Base-by-base conservation (phyloP, 2,888 invertebrate species). In the Pachydiplax longipennis region DNA sequence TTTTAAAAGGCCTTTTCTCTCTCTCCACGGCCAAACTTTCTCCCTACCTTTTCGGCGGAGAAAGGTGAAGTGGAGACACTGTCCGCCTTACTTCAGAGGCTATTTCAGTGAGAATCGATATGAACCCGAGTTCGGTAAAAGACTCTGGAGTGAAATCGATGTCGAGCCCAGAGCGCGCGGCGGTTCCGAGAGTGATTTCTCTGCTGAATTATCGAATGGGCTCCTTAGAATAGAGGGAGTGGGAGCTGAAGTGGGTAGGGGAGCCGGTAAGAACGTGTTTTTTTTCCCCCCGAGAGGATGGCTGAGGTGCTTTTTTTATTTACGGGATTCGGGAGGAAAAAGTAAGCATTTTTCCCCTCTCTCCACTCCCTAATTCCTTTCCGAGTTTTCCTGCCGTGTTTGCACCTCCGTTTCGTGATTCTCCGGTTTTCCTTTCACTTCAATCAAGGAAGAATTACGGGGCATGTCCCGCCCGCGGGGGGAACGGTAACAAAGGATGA, bases 171-270 rank as follows among this genome's bases (percentile, higher is more conserved):
- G 58, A 25, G 82, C 48, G 44, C 82, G 83, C 40, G 82, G 58
- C 35, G 35, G 58, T 58, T 44, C 53, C 8, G 83, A 87, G 87
- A 65, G 87, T 65, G 87, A 87, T 87, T 87, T 87, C 87, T 58
- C 87, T 65, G 35, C 87, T 87, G 87, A 87, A 87, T 87, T 65
- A 87, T 87, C 87, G 87, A 65, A 87, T 87, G 87, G 65, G 65
- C 87, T 61, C 87, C 87, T 87, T 37, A 87, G 83, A 58, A 53
- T 83, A 58, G 58, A 58, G 83, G 37, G 22, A 35, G 87, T 31
- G 35, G 35, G 22, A 18, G 25, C 25, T n/a, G 13, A 31, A 31
- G 48, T 44, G 12, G 48, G 53, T 25, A 2, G 25, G 81, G 13
- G 31, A 31, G 12, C 3, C 25, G 48, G 82, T 44, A 48, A 25